Evolutionary conservation across 2,888 invertebrate genomes (phyloP), one percentile per base, ranked within the genome.

Genomic region (Lithosia quadra): DNA sequence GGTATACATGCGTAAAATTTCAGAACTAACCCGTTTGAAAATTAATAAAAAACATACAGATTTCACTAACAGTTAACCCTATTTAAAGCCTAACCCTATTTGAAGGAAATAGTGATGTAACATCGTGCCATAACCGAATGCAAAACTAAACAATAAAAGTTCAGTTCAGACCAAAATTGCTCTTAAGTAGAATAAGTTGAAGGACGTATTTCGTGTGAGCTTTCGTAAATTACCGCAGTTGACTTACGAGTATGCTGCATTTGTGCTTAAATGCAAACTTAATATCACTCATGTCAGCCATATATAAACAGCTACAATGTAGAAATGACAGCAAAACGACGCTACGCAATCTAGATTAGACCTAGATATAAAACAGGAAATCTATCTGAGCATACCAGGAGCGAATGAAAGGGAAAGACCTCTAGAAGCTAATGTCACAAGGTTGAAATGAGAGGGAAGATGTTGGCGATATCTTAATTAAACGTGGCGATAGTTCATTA

Each of bases 381-480:
- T 79, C 33, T 69, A 71, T 73, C 63, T 75, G 60, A 58, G 73
- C 75, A 74, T 77, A 76, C 77, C 71, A 68, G 67, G 77, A 71
- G 73, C 58, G 80, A 81, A 73, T 67, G 76, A 75, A 79, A 78
- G 59, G 65, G 66, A 75, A 76, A 63, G 65, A 65, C 74, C 18
- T 39, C 22, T 18, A 74, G 71, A 72, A 72, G 67, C 76, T 8
- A 63, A 72, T 70, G 55, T 63, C 75, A 74, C 74, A 67, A 64
- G 65, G 80, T 68, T 66, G 63, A 78, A 81, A 72, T 63, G 76
- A 74, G 79, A 78, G 63, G 68, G 65, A 76, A 68, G 70, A 80
- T 75, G 43, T 72, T 68, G 49, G 67, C 75, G 61, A 82, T 81
- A 77, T 85, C 86, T 86, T 86, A 86, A 87, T 88, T 84, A 87